phyloP scores from a whole-genome alignment of 2,113 vertebrate genomes.

The Lathamus discolor region DNA sequence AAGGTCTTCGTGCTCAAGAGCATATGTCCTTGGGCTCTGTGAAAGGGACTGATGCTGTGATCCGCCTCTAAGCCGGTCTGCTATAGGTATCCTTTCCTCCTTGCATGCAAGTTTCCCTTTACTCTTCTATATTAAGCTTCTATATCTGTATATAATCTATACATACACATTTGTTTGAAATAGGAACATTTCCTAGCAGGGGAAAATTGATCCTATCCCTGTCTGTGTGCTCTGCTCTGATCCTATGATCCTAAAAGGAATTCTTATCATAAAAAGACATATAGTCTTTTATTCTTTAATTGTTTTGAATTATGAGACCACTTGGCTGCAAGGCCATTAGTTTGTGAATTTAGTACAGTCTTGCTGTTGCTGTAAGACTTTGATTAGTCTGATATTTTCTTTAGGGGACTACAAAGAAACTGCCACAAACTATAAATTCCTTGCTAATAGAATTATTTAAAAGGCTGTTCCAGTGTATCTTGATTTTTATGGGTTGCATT shows the following conservation, averaged over 20 bases:
- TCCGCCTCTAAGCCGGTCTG: not conserved
- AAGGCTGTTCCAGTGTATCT: not conserved
- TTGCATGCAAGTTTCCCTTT: not conserved
- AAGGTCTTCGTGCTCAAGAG: fast-evolving
- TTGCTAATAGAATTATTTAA: not conserved
- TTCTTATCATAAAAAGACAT: not conserved
- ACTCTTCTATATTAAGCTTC: not conserved
- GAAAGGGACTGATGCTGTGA: not conserved
- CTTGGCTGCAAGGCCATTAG: not conserved
- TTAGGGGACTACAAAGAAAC: not conserved
- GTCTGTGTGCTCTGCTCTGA: not conserved
- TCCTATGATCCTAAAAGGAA: not conserved
- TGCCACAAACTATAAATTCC: not conserved
- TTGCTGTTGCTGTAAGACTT: not conserved
- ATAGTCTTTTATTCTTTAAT: not conserved
- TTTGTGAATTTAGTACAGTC: not conserved
- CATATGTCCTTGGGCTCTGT: fast-evolving
- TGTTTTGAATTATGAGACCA: not conserved
- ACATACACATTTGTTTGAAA: not conserved
- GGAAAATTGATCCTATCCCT: not conserved
- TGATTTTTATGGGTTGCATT: not conserved
- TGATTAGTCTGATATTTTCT: not conserved
- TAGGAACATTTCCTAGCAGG: not conserved
- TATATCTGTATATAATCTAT: fast-evolving
- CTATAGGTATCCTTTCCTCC: fast-evolving